phyloP scores from a whole-genome alignment of 2,888 invertebrate species.

The Dorcus parallelipipedus region DNA sequence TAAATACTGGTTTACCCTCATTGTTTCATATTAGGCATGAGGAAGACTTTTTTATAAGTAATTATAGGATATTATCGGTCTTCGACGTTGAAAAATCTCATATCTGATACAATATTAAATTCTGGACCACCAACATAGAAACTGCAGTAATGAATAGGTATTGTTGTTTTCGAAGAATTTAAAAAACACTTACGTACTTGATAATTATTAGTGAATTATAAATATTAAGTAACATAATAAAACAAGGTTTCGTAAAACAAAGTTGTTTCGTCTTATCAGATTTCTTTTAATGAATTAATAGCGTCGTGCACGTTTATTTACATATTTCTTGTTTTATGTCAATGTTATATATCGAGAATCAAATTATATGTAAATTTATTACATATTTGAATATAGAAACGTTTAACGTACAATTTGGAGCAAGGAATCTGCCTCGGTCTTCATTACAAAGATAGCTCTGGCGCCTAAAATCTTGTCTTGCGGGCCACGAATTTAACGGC shows the following conservation, averaged over 20 bases:
- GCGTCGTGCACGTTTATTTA: background rate
- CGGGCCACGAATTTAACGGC: slow-evolving; percentile 35
- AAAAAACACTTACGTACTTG: slow-evolving; percentile 3
- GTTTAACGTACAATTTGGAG: slow-evolving; percentile 2
- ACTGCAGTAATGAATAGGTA: slow-evolving; percentile 19
- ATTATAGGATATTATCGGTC: slow-evolving; percentile 41
- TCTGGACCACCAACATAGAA: slow-evolving; percentile 42
- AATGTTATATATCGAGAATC: background rate
- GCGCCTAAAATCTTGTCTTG: slow-evolving; percentile 37
- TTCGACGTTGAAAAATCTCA: slow-evolving; percentile 16
- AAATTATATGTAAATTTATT: slow-evolving; percentile 1
- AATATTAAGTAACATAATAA: slow-evolving; percentile 1
- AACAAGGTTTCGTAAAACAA: background rate
- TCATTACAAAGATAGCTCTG: slow-evolving; percentile 39
- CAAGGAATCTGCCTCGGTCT: slow-evolving; percentile 20
- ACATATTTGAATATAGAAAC: background rate
- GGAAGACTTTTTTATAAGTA: slow-evolving; percentile 40
- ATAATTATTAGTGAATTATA: slow-evolving; percentile 1
- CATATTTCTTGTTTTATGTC: background rate
- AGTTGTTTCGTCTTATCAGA: background rate
- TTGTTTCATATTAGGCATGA: slow-evolving; percentile 45
- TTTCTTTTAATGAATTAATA: background rate
- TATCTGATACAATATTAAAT: slow-evolving; percentile 45
- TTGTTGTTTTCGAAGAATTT: slow-evolving; percentile 15
- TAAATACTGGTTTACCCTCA: slow-evolving; percentile 33